Base-by-base conservation (phyloP, 2,113 vertebrate genomes). In the Xenus cinereus region DNA sequence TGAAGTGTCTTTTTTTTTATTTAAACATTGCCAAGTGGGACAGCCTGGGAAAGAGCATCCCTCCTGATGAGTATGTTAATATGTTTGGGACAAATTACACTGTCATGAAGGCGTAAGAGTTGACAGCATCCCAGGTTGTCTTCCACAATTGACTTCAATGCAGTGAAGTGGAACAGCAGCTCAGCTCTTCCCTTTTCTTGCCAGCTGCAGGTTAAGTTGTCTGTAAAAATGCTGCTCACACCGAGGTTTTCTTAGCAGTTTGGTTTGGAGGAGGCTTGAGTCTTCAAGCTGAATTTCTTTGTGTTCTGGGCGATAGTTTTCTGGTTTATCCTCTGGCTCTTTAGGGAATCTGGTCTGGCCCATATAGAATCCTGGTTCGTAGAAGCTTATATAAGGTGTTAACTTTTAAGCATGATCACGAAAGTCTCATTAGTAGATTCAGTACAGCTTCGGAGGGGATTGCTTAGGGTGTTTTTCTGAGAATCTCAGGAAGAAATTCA, bases 321-420 rank as follows among this genome's bases (percentile, higher is more conserved):
- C 53, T 77, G 17, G 5, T 50, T 91, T 57, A 20, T 84, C 18
- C 13, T 50, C 20, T 57, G 13, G 4, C 28, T 67, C 5, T 79
- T 63, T 1, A 24, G 53, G 24, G 56, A 30, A 19, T 83, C 22
- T 80, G 18, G 3, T 46, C 39, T 77, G 77, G 19, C 26, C 4
- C 6, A 3, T 37, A 10, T 7, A 50, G 50, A 57, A 66, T 88
- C 35, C 6, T 9, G 26, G 4, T 84, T 90, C 7, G 1, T 1
- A 79, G n/a, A 26, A 4, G 4, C 37, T 87, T 89, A 33, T 7
- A 3, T 43, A 67, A 28, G 20, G 19, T 74, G n/a, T 83, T 84
- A 77, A 54, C 39, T 80, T 76, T 11, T 14, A 75, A 79, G 78
- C 21, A 24, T 1, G 0, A 14, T 76, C 46, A 46, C 0, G 0